These are phyloP conservation scores for Trachops cirrhosus DNA, from an alignment of 2,797 vertebrate genomes.

Conservation along the genomic window DNA sequence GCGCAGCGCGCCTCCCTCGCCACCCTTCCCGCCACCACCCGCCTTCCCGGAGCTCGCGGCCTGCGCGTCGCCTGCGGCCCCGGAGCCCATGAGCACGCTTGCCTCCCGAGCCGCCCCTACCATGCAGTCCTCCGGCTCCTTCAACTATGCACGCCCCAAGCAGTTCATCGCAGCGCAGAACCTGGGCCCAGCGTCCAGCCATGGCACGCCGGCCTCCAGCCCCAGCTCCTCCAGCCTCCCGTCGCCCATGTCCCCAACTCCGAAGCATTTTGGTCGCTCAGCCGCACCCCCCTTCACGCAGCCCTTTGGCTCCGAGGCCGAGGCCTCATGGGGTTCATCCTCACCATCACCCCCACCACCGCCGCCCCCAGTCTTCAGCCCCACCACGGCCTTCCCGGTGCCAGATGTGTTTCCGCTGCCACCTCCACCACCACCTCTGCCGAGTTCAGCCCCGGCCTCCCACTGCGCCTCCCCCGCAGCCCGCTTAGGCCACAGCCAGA, in stretches of 20 bases:
- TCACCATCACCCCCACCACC: conserved; percentile 95
- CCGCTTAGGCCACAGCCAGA: conserved; percentile 88
- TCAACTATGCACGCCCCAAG: conserved; percentile 98
- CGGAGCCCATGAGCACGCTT: conserved; percentile 85
- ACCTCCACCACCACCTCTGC: conserved; percentile 85
- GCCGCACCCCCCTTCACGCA: conserved; percentile 85
- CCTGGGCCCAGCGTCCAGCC: conserved; percentile 84
- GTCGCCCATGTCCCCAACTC: conserved; percentile 93
- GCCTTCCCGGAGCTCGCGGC: conserved; percentile 94
- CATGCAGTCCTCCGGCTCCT: conserved; percentile 95
- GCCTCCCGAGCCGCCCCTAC: conserved; percentile 84
- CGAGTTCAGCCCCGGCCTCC: conserved; percentile 80
- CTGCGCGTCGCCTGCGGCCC: conserved; percentile 76
- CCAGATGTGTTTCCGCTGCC: conserved; percentile 85
- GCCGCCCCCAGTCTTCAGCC: conserved; percentile 86
- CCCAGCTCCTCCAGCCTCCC: conserved; percentile 92
- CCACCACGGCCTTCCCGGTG: conserved; percentile 89
- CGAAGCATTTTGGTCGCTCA: conserved; percentile 88
- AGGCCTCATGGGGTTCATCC: conserved; percentile 87
- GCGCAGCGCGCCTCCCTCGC: conserved; percentile 85
- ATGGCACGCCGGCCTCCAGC: conserved; percentile 90
- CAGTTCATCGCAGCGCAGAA: conserved; percentile 99
- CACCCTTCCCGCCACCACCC: conserved; percentile 94
- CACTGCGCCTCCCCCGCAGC: conserved; percentile 81
- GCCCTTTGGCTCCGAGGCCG: conserved; percentile 84